Evolutionary conservation across 2,113 vertebrate genomes (phyloP).

Genomic region (Pseudorhombus dupliciocellatus): DNA sequence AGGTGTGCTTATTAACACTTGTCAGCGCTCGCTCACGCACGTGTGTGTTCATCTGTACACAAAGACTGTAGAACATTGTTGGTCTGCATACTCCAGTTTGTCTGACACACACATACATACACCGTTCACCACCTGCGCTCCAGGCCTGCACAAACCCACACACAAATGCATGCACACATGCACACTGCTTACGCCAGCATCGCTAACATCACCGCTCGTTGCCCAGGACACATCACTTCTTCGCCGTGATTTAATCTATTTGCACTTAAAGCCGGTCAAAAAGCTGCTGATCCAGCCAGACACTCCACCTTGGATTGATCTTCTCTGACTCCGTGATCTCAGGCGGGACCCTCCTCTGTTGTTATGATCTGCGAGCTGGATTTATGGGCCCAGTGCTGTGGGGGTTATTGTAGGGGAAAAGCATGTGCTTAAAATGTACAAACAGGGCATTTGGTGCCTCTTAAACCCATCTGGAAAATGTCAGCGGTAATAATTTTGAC

Average conservation of each 20-base stretch:
- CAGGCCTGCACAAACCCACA: background rate
- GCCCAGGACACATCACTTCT: conserved; percentile 25
- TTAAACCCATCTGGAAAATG: background rate
- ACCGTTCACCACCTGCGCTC: background rate
- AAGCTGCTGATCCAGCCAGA: conserved; percentile 68
- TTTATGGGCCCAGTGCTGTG: conserved; percentile 2
- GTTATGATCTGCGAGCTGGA: conserved; percentile 36
- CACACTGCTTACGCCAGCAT: conserved; percentile 22
- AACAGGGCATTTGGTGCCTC: background rate
- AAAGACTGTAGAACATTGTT: conserved; percentile 9
- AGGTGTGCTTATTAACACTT: conserved; percentile 43
- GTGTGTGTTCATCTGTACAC: conserved; percentile 5
- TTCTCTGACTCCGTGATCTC: conserved; percentile 32
- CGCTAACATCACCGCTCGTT: conserved; percentile 29
- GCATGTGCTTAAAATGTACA: background rate
- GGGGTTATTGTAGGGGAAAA: background rate
- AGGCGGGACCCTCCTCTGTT: conserved; percentile 3
- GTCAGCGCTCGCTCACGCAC: conserved; percentile 9
- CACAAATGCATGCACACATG: background rate
- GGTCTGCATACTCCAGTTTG: background rate
- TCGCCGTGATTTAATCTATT: conserved; percentile 66
- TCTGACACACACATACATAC: background rate
- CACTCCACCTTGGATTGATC: conserved; percentile 68
- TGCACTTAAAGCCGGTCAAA: conserved; percentile 62
- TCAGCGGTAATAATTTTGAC: background rate